A percentile compares a stretch with the other conserved stretches of the same genome.
These are phyloP conservation scores for Microtus richardsoni DNA, from an alignment of 2,113 vertebrate genomes.

Conservation along the genomic window DNA sequence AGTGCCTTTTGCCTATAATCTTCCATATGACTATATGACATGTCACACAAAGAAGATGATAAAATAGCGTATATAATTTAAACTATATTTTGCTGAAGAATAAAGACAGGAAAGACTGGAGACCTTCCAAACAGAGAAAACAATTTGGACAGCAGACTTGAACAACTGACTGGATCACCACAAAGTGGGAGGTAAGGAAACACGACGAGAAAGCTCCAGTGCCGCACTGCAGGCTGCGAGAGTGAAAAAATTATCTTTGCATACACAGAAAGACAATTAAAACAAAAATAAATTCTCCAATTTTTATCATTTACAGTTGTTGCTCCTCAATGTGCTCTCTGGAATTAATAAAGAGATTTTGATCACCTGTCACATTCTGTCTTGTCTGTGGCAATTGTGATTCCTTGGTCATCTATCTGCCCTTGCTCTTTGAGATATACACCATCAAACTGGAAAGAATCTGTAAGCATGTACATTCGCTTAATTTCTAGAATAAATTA, in stretches of 20 bases:
- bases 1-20: neutral
- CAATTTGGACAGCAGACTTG: slow-evolving; percentile 2
- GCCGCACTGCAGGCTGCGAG: neutral
- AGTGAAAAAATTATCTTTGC: neutral
- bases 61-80: neutral
- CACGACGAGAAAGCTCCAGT: neutral
- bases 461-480: neutral
- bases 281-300: too few relatives aligned
- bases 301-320: neutral
- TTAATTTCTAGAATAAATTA: neutral
- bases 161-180: neutral
- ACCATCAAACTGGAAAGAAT: neutral
- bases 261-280: neutral
- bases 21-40: neutral
- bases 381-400: neutral
- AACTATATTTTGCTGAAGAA: neutral
- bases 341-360: neutral
- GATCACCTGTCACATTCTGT: neutral
- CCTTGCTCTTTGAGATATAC: neutral
- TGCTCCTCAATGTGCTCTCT: neutral
- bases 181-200: neutral
- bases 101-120: neutral
- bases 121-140: neutral
- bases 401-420: neutral
- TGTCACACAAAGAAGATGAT: slow-evolving; percentile 6